A percentile compares a stretch with the other conserved stretches of the same genome.
These are phyloP conservation scores for Centropus unirufus DNA, from an alignment of 2,113 vertebrate genomes.

Conservation along the genomic window DNA sequence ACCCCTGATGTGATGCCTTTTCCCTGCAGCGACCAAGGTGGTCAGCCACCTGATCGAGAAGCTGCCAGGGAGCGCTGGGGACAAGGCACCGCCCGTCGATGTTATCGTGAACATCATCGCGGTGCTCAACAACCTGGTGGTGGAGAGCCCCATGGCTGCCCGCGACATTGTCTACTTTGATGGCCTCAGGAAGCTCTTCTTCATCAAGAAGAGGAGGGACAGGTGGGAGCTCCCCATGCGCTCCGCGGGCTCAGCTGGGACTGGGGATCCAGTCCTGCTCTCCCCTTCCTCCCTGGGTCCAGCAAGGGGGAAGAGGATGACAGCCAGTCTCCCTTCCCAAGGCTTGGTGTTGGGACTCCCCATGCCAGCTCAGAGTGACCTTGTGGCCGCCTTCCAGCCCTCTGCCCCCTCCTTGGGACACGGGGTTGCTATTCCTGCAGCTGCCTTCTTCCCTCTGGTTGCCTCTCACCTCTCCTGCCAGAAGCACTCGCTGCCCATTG, in stretches of 20 bases:
- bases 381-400: background rate
- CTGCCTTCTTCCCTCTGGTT: background rate
- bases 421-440: rapidly evolving
- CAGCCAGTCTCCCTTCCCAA: background rate
- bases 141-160: constrained; percentile 87
- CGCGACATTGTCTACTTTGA: constrained; percentile 91
- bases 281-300: background rate
- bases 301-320: background rate
- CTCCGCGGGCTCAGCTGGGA: background rate
- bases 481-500: background rate
- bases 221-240: constrained; percentile 71
- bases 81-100: constrained; percentile 82
- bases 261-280: background rate
- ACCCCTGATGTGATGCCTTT: background rate
- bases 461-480: background rate
- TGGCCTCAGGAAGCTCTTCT: constrained; percentile 90
- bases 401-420: background rate
- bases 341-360: background rate
- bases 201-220: constrained; percentile 89
- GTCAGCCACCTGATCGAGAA: constrained; percentile 90
- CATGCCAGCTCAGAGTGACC: background rate
- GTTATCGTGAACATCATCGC: constrained; percentile 92
- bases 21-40: constrained; percentile 84
- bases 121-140: constrained; percentile 90
- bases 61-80: constrained; percentile 81